Evolutionary conservation across 2,113 vertebrate genomes (phyloP), one percentile per base, ranked within the genome.

Genomic region (Sprattus sprattus): DNA sequence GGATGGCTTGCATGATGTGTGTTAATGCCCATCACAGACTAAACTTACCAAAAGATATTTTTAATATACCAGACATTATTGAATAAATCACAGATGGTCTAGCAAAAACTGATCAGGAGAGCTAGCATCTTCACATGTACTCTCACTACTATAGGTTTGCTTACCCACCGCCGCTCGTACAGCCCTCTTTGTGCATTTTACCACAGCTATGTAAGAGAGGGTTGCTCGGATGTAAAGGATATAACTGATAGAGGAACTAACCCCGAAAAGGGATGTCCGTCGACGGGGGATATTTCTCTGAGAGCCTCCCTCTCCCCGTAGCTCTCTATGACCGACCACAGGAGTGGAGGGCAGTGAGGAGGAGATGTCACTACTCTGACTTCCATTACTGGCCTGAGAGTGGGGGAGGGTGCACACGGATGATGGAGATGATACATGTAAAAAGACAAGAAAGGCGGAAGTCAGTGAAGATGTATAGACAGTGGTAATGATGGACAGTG

Each of bases 281-380:
- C 98, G 95, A 83, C 96, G 96, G 88, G 97, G 96, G 83, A 95
- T 95, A 16, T 92, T 94, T 92, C 96, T 96, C 87, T 96, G 93
- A 7, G 96, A 95, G 28, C 96, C 92, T 86, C 91, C 93, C 9
- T 94, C 94, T 54, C 93, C 93, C 71, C 96, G 94, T 91, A 98
- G 94, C 83, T 99, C 98, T 88, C 96, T 96, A 91, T 98, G 98
- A 87, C 94, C 92, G n/a, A 99, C 94, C 60, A 99, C 97, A 49
- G 97, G 98, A 1, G 98, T 99, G 89, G 97, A 98, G 0, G 98
- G 98, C 89, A 99, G 95, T 5, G 98, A 99, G 89, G 96, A 97
- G 13, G 96, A 95, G 93, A 96, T 97, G 91, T 97, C 96, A 1
- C 95, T 95, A 84, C 95, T 94, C 91, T 96, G 96, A 89, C 96